These are phyloP conservation scores for Athrips mouffetella DNA, from an alignment of 2,888 invertebrate species.

Conservation along the genomic window DNA sequence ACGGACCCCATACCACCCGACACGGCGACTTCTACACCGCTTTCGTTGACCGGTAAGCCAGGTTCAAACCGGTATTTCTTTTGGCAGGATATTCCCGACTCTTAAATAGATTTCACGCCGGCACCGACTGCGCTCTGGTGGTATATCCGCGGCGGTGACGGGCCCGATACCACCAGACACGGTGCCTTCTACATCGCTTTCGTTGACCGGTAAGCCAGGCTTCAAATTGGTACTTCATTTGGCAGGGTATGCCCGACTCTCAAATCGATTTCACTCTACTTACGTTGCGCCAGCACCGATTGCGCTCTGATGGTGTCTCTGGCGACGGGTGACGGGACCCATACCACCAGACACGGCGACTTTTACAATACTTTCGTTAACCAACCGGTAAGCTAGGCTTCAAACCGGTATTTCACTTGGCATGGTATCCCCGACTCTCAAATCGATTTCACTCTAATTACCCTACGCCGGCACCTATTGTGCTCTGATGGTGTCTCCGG, in stretches of 20 bases:
- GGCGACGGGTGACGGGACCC: slow-evolving; percentile 20
- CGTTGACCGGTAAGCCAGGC: slow-evolving; percentile 80
- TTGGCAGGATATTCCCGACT: slow-evolving; percentile 84
- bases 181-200: slow-evolving; percentile 90
- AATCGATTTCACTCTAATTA: slow-evolving; percentile 87
- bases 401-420: no score
- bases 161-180: slow-evolving; percentile 53
- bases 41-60: slow-evolving; percentile 84
- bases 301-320: no score
- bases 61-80: no score
- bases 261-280: slow-evolving; percentile 89
- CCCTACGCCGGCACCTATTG: slow-evolving; percentile 96
- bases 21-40: slow-evolving; percentile 88
- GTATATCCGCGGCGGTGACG: slow-evolving; percentile 70
- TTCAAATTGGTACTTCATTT: no score
- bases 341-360: slow-evolving; percentile 80
- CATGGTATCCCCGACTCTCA: slow-evolving; percentile 85
- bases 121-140: slow-evolving; percentile 97
- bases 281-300: slow-evolving; percentile 93
- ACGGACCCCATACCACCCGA: slow-evolving; percentile 33
- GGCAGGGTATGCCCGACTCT: slow-evolving; percentile 85
- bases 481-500: slow-evolving; percentile 90
- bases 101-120: slow-evolving; percentile 87
- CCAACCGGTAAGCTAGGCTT: no score
- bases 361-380: no score